Percentiles rank a stretch among this genome's conserved stretches.
These are phyloP conservation scores for Ylistrum balloti DNA, from an alignment of 1,140 invertebrate species.

Conservation along the genomic window DNA sequence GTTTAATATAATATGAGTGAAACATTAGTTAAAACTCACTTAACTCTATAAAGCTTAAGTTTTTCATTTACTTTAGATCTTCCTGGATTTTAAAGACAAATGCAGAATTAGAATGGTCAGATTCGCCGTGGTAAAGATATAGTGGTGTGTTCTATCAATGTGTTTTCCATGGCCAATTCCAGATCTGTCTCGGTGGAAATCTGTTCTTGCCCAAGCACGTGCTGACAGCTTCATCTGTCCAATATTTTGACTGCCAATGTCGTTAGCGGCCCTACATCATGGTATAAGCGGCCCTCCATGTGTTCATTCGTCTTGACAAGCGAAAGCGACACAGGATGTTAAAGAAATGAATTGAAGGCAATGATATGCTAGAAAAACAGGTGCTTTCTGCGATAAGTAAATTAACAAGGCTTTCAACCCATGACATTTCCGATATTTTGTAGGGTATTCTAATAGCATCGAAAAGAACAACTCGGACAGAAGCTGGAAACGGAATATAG, in stretches of 20 bases:
- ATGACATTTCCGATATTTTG: constrained; percentile 39
- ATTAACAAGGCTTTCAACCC: constrained; percentile 33
- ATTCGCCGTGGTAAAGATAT: not conserved
- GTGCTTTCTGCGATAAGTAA: constrained; percentile 38
- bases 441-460: constrained; percentile 11
- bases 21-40: too few relatives aligned
- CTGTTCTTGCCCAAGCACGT: not conserved
- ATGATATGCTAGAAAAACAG: constrained; percentile 39
- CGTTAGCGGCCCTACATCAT: constrained; percentile 37
- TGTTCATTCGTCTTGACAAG: constrained; percentile 33
- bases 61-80: too few relatives aligned
- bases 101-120: too few relatives aligned
- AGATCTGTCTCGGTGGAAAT: constrained; percentile 8
- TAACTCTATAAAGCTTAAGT: too few relatives aligned
- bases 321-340: constrained; percentile 37
- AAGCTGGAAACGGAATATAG: not conserved
- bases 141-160: not conserved
- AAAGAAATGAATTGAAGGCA: constrained; percentile 35
- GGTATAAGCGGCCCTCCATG: constrained; percentile 36
- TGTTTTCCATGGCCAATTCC: constrained; percentile 19
- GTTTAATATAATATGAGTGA: too few relatives aligned
- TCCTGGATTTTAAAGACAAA: too few relatives aligned
- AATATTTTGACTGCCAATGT: constrained; percentile 39
- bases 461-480: not conserved
- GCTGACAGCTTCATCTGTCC: constrained; percentile 37